Evolutionary conservation across 1,140 invertebrate genomes (phyloP), one percentile per base, ranked within the genome.

Genomic region (Eumeta japonica): DNA sequence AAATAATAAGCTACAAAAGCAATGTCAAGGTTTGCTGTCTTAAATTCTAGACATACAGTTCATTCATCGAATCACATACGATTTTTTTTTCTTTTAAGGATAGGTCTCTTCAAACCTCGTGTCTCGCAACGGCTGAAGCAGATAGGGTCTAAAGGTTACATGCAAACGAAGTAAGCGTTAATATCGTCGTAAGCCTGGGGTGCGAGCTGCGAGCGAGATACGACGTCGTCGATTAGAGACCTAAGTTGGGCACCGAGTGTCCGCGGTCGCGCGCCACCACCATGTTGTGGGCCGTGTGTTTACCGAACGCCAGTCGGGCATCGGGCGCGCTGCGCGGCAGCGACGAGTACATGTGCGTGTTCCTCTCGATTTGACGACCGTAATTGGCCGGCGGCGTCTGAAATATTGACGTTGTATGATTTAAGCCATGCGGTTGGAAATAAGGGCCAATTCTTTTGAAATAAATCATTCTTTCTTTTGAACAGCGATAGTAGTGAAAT

Each of bases 211-310:
- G 28, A 17, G 35, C 24, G 10, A 31, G 9, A 29, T 35, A 20
- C 27, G 37, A 32, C 30, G 20, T 16, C n/a, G 20, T 24, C 5
- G 5, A 24, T 24, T 60, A 62, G 51, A 66, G 78, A 94, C 91
- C 90, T 92, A 94, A 75, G 79, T 92, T 90, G 45, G 92, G 92
- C 52, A 92, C 89, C 57, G 90, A 94, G 53, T 84, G 86, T 73
- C 90, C 91, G 76, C 89, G 83, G 33, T 66, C 72, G 52, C 76
- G 78, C 74, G 75, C 77, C 76, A 75, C 75, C 78, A 75, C 81
- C 80, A 76, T 84, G 55, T 58, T 55, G 56, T 64, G 52, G 12
- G 5, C 9, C 5, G 7, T 31, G n/a, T n/a, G 9, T 73, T 75
- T 75, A 75, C 71, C 71, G 55, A 79, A 77, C 46, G 62, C 63